phyloP scores from a whole-genome alignment of 2,797 vertebrate species.

The Paratrypauchen microcephalus region DNA sequence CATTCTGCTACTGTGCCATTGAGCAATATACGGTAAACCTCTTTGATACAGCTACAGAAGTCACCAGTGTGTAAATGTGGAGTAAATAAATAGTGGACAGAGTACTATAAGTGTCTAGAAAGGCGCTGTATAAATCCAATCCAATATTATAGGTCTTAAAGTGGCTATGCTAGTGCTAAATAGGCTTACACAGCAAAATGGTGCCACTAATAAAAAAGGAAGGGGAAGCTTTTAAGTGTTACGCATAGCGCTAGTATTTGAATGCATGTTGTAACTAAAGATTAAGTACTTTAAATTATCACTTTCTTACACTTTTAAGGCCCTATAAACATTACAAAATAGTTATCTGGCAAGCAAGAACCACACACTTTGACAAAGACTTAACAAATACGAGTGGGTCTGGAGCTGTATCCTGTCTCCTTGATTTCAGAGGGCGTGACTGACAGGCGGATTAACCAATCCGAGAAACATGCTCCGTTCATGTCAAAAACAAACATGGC shows the following conservation, averaged over 20 bases:
- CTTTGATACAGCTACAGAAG: not conserved
- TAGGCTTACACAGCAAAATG: not conserved
- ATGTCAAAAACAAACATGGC: no score
- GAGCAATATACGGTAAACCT: not conserved
- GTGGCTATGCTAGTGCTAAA: not conserved
- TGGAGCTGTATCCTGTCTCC: no score
- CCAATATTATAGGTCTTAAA: constrained; percentile 1
- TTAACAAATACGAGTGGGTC: no score
- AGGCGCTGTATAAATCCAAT: not conserved
- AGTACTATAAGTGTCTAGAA: not conserved
- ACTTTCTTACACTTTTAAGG: not conserved
- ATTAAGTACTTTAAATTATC: not conserved
- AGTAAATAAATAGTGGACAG: not conserved
- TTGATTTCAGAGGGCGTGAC: no score
- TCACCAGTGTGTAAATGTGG: not conserved
- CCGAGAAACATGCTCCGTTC: no score
- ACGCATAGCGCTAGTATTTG: not conserved
- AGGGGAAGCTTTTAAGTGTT: not conserved
- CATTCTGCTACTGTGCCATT: not conserved
- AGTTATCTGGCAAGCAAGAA: no score
- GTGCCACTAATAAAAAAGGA: not conserved
- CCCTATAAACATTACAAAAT: not conserved
- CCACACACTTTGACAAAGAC: no score
- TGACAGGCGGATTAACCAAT: no score
- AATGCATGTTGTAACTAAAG: not conserved